Base-by-base conservation (phyloP, 2,797 vertebrate genomes). In the Graptemys geographica region DNA sequence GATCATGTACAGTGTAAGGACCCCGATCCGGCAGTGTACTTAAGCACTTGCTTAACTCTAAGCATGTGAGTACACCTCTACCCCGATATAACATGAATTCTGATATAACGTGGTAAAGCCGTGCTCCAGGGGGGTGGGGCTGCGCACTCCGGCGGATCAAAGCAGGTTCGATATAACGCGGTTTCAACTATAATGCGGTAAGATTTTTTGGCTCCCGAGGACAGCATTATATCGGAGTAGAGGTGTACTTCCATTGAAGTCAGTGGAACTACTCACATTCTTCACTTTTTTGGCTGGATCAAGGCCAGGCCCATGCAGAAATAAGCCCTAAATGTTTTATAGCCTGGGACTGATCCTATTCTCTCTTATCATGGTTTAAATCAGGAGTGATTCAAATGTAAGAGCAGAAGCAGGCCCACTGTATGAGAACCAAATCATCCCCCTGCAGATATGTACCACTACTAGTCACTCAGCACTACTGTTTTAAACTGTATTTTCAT, bases 401-500 rank as follows among this genome's bases (percentile, higher is more conserved):
- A 89, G 87, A 76, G 16, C 31, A 57, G 49, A 90, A 78, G 44
- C 23, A 13, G 74, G 44, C 28, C 44, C n/a, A 41, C 69, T 72
- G 37, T 72, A 19, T 23, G 69, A 23, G 37, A 41, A 72, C 10
- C 69, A 72, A 78, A 49, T 78, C 13, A 78, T 31, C 44, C 13
- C 11, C 28, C 27, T 47, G 41, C 44, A 49, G 74, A 86, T 86
- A 90, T 90, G 10, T 84, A 8, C 31, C 86, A 13, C 56, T 87
- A 91, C 12, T 83, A 93, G 95, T n/a, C 82, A 90, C 15, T 62
- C 78, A 51, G 41, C 74, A 11, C 79, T 86, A 56, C 37, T 84
- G 41, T 81, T 91, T 93, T 84, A 62, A 49, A 47, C 18, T 88
- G 44, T 93, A 84, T 86, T 95, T n/a, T 90, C 80, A 57, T 80